Conservation (phyloP, 64 coral and sea anemone species). For the Hydrozoanthus tunicans region DNA sequence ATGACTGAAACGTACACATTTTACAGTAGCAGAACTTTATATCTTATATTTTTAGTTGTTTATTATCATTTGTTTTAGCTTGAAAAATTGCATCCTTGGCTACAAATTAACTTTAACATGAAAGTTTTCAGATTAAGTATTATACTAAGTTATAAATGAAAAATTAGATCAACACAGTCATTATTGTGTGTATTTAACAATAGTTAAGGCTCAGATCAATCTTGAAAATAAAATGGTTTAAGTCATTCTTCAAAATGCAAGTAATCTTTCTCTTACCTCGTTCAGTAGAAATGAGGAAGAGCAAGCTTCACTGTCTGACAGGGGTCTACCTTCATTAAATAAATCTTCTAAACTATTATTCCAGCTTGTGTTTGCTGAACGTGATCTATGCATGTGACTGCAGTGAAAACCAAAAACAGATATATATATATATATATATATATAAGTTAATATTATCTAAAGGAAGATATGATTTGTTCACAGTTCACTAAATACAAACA, state of each 20-base stretch:
- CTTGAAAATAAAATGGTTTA: not conserved
- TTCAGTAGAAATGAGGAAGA: constrained; percentile 55
- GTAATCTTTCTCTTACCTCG: constrained; percentile 41
- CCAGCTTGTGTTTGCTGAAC: constrained; percentile 82
- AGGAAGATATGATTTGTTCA: not conserved
- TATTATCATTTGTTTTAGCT: too few species aligned
- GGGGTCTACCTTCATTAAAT: constrained; percentile 40
- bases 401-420: constrained; percentile 25
- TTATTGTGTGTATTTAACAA: too few species aligned
- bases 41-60: too few species aligned
- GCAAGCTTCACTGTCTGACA: constrained; percentile 84
- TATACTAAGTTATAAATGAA: too few species aligned
- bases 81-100: not conserved
- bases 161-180: too few species aligned
- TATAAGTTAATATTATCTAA: not conserved
- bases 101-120: not conserved
- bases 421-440: not conserved
- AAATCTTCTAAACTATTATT: constrained; percentile 89
- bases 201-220: not conserved
- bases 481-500: not conserved
- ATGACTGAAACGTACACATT: too few species aligned
- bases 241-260: not conserved
- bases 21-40: too few species aligned
- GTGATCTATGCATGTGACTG: constrained; percentile 68
- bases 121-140: too few species aligned